Percentiles rank a stretch among this genome's conserved stretches.
These are phyloP conservation scores for Fissipunctia ypsillon DNA, from an alignment of 2,888 invertebrate species.

Conservation along the genomic window DNA sequence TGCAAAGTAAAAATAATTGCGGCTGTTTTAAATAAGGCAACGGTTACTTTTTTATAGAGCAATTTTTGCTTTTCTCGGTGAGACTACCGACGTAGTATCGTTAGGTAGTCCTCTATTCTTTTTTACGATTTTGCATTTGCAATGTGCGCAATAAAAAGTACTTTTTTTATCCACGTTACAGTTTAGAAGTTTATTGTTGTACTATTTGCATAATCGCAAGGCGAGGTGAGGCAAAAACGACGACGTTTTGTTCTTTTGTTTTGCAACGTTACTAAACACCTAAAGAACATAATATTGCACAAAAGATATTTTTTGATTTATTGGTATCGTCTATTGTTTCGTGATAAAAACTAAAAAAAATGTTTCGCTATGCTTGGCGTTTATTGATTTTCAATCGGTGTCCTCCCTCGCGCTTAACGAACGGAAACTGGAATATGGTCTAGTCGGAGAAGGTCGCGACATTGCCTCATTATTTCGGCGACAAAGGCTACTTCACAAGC, in stretches of 20 bases:
- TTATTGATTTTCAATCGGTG: conserved; percentile 79
- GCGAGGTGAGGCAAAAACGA: conserved; percentile 86
- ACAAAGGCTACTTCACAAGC: conserved; percentile 84
- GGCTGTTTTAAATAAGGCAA: conserved; percentile 70
- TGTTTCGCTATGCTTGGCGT: conserved; percentile 79
- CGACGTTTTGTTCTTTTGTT: conserved; percentile 85
- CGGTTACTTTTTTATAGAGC: conserved; percentile 70
- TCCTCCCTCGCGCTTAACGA: conserved; percentile 79
- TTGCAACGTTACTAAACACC: conserved; percentile 81
- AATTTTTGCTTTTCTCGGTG: conserved; percentile 77
- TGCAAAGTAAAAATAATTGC: conserved; percentile 62
- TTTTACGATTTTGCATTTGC: conserved; percentile 82
- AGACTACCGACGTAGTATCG: conserved; percentile 79
- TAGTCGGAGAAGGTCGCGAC: conserved; percentile 82
- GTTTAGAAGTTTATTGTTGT: conserved; percentile 86
- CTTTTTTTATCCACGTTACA: conserved; percentile 85
- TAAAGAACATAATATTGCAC: conserved; percentile 81
- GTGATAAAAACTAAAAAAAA: conserved; percentile 74
- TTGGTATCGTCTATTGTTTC: conserved; percentile 81
- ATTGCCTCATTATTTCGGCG: conserved; percentile 82
- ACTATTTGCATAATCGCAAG: conserved; percentile 89
- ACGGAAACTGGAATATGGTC: conserved; percentile 79
- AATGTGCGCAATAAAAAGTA: conserved; percentile 82
- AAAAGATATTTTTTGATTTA: conserved; percentile 88
- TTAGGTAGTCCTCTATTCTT: conserved; percentile 84